phyloP scores from a whole-genome alignment of 1,140 invertebrate species.

The Apolygus lucorum region DNA sequence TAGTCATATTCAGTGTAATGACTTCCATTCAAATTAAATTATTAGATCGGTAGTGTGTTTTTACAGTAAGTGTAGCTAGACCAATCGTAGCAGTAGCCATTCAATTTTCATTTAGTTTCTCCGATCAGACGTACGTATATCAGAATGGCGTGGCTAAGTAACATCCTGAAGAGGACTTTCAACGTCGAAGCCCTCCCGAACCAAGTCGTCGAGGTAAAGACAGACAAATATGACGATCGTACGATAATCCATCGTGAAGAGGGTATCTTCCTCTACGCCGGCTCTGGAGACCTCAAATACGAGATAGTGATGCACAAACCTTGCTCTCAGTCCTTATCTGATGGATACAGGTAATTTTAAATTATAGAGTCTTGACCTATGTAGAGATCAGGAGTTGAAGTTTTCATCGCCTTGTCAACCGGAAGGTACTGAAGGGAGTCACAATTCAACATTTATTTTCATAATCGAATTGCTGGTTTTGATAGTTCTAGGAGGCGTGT shows the following conservation, averaged over 20 bases:
- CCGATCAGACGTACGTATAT: no score
- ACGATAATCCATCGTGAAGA: constrained; percentile 56
- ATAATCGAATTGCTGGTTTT: no score
- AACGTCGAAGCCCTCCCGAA: constrained; percentile 39
- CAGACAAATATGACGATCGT: constrained; percentile 54
- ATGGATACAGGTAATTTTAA: constrained; percentile 56
- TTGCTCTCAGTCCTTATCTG: constrained; percentile 51
- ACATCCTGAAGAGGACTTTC: constrained; percentile 29
- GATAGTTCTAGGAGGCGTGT: no score
- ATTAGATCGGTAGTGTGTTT: no score
- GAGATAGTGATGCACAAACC: constrained; percentile 66
- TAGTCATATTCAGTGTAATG: no score
- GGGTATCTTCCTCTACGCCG: constrained; percentile 56
- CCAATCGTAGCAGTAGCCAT: no score
- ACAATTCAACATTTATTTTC: background rate
- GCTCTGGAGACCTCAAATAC: constrained; percentile 47
- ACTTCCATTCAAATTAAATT: no score
- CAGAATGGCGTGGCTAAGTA: constrained; percentile 29
- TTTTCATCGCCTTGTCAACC: background rate
- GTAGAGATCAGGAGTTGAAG: background rate
- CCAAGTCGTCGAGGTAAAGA: constrained; percentile 55
- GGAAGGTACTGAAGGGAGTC: background rate
- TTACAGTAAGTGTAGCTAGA: no score
- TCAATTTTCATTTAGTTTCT: no score
- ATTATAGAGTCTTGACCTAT: constrained; percentile 5